A percentile compares a stretch with the other conserved stretches of the same genome.
These are phyloP conservation scores for Habrosyne pyritoides DNA, from an alignment of 2,888 invertebrate genomes.

Conservation along the genomic window DNA sequence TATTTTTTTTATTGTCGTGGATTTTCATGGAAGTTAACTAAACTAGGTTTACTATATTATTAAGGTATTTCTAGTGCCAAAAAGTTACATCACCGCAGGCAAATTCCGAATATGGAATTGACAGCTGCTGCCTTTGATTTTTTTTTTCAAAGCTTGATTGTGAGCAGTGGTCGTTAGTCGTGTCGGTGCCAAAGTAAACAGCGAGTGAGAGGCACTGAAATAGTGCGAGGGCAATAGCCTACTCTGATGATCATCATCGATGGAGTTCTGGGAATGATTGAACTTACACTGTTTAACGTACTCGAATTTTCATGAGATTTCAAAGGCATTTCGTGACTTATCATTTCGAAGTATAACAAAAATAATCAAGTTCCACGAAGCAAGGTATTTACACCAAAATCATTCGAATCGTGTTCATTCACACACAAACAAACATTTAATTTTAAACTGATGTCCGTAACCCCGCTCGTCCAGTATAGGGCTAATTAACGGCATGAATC, in stretches of 20 bases:
- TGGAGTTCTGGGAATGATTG: conserved; percentile 27
- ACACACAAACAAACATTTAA: neutral
- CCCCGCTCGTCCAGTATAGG: conserved; percentile 14
- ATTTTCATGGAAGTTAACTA: no score
- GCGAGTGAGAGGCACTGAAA: conserved; percentile 43
- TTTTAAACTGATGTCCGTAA: conserved; percentile 10
- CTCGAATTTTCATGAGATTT: neutral
- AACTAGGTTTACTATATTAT: no score
- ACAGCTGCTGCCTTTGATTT: conserved; percentile 12
- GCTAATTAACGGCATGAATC: conserved; percentile 39
- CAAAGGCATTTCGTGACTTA: no score
- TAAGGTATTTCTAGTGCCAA: neutral
- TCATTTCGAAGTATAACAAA: no score
- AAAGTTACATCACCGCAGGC: neutral
- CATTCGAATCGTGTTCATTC: neutral
- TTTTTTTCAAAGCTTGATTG: conserved; percentile 12
- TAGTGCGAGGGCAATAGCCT: conserved; percentile 62
- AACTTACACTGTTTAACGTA: neutral
- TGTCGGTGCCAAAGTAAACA: conserved; percentile 54
- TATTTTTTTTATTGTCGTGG: no score
- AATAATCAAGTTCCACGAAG: no score
- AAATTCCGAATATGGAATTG: conserved; percentile 19
- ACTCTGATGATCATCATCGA: conserved; percentile 36
- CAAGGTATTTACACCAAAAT: no score
- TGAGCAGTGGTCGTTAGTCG: conserved; percentile 20